These are phyloP conservation scores for Microlaimidae sp. DNA, from an alignment of 2,888 invertebrate species.

Conservation along the genomic window DNA sequence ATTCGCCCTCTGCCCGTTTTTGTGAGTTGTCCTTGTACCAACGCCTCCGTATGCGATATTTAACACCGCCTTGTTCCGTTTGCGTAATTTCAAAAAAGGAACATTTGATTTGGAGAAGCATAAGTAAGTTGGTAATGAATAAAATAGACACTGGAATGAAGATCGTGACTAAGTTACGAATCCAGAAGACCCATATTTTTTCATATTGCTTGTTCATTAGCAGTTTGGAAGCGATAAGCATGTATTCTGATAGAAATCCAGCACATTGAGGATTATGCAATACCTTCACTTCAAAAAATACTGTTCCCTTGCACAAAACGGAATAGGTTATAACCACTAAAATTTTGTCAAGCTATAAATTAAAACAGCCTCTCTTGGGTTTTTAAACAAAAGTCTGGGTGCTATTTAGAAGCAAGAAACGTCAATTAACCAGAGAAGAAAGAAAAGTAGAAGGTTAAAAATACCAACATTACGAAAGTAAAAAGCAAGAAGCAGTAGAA, in stretches of 20 bases:
- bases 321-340: not conserved
- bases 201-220: not conserved
- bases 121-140: not conserved
- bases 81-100: not conserved
- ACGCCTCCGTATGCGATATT: not conserved
- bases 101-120: not conserved
- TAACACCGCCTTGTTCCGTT: not conserved
- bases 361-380: no score
- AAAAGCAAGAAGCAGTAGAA: no score
- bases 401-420: no score
- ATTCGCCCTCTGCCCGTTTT: no score
- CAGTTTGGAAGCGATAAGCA: not conserved
- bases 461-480: no score
- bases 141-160: not conserved
- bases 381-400: no score
- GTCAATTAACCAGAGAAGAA: no score
- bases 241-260: not conserved
- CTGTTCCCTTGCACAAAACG: not conserved
- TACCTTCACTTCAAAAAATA: constrained; percentile 4
- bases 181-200: constrained; percentile 4
- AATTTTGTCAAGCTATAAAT: no score
- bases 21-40: no score
- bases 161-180: constrained; percentile 3
- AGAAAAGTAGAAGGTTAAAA: no score
- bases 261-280: not conserved